These are phyloP conservation scores for Drosophila gaucha DNA, from an alignment of 2,888 invertebrate genomes.

Conservation along the genomic window DNA sequence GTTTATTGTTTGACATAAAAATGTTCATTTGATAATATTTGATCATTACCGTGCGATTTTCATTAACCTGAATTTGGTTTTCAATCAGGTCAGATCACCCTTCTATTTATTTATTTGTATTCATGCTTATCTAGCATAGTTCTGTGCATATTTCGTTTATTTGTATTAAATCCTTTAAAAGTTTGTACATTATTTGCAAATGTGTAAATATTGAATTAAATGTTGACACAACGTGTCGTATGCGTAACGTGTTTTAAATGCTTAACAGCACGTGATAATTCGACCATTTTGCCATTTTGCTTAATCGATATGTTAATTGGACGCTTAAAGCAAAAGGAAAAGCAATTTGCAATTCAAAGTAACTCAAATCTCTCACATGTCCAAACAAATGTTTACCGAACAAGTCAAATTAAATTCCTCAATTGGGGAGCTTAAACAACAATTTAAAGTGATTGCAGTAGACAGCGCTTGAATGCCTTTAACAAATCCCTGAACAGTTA, in stretches of 20 bases:
- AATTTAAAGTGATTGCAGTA: conserved; percentile 12
- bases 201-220: conserved; percentile 18
- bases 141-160: too few species aligned
- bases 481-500: conserved; percentile 28
- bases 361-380: conserved; percentile 11
- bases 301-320: conserved; percentile 35
- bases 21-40: too few species aligned
- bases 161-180: too few species aligned
- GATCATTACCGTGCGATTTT: too few species aligned
- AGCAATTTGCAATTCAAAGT: conserved; percentile 19
- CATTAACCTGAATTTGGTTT: too few species aligned
- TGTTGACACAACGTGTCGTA: conserved; percentile 32
- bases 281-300: conserved; percentile 20
- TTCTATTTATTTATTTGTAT: too few species aligned
- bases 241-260: conserved; percentile 28
- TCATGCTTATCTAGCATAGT: too few species aligned
- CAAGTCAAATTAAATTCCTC: not conserved
- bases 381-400: conserved; percentile 19
- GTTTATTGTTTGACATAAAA: too few species aligned
- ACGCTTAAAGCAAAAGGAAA: conserved; percentile 14
- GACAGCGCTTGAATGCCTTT: conserved; percentile 20
- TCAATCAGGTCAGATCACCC: too few species aligned
- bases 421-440: conserved; percentile 2
- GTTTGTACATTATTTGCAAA: not conserved
- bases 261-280: conserved; percentile 21